These are phyloP conservation scores for Oreochromis spilurus DNA, from an alignment of 2,113 vertebrate genomes.

Conservation along the genomic window DNA sequence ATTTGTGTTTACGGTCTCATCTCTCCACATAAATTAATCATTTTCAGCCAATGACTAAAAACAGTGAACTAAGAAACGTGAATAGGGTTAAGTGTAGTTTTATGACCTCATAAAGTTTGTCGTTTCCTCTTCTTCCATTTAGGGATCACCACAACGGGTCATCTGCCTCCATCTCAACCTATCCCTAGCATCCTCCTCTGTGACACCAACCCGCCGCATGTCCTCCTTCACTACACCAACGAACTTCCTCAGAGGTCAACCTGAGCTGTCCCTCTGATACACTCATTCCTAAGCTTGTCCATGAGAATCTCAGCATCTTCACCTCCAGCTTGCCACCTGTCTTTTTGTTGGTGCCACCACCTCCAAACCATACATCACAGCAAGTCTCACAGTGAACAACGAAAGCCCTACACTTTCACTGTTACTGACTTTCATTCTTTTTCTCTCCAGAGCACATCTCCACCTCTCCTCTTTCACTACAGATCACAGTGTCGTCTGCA, in stretches of 20 bases:
- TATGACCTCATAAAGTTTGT: background rate
- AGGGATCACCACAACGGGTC: background rate
- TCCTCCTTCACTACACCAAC: background rate
- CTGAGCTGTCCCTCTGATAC: background rate
- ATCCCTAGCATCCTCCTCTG: background rate
- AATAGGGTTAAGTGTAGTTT: background rate
- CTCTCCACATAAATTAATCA: background rate
- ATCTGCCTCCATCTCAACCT: background rate
- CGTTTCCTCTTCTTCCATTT: background rate
- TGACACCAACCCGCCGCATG: background rate
- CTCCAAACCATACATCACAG: background rate
- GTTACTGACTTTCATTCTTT: background rate
- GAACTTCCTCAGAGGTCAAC: background rate
- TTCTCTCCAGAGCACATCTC: background rate
- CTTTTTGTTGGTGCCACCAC: background rate
- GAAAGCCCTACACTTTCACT: background rate
- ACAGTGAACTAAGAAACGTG: background rate
- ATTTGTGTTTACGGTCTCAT: background rate
- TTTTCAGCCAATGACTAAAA: background rate
- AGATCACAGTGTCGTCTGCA: background rate
- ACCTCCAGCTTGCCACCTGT: background rate
- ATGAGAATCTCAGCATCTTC: background rate
- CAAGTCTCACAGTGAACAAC: background rate
- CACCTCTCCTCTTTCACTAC: background rate
- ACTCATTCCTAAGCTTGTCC: background rate